Evolutionary conservation across 2,113 vertebrate species (phyloP).

Genomic region (Antidorcas marsupialis): DNA sequence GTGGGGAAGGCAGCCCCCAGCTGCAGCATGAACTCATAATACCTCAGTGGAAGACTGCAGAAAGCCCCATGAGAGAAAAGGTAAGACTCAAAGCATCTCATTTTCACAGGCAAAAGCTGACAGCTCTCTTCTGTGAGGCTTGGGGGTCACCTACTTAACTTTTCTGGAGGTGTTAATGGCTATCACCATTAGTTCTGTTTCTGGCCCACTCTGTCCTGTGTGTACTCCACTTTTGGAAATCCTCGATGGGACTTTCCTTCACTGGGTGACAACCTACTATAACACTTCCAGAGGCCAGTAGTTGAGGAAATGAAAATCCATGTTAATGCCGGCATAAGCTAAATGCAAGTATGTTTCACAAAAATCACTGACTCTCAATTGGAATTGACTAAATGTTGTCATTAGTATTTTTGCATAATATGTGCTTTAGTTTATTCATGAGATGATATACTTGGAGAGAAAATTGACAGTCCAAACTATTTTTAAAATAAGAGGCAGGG

Average conservation of each 20-base stretch:
- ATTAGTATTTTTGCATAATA: background rate
- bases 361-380: background rate
- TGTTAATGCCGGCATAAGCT: background rate
- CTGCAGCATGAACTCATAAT: slow-evolving; percentile 83
- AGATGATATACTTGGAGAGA: background rate
- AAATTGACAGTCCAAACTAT: slow-evolving; percentile 6
- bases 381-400: background rate
- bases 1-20: slow-evolving; percentile 1
- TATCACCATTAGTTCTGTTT: background rate
- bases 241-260: background rate
- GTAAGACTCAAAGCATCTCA: slow-evolving; percentile 59
- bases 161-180: background rate
- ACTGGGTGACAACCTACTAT: background rate
- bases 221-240: background rate
- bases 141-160: background rate
- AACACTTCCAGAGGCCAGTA: background rate
- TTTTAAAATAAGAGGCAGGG: background rate
- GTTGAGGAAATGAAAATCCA: slow-evolving; percentile 42
- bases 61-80: slow-evolving; percentile 62
- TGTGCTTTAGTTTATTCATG: background rate
- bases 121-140: background rate
- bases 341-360: background rate
- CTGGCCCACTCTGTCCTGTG: background rate
- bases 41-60: slow-evolving; percentile 84
- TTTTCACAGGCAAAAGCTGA: background rate